Base-by-base conservation (phyloP, 2,797 vertebrate genomes). In the Anas bahamensis region DNA sequence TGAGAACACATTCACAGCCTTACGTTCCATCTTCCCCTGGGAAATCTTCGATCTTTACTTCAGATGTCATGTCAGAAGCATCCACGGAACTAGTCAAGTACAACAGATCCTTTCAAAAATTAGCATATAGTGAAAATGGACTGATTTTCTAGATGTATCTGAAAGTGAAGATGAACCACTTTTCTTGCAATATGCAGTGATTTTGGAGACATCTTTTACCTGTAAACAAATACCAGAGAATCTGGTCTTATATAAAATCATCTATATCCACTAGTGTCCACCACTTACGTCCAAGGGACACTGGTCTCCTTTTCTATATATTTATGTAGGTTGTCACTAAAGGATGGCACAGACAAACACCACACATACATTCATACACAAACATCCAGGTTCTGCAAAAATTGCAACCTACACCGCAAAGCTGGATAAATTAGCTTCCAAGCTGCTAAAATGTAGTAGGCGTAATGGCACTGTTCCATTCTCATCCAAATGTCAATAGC, bases 31-130 rank as follows among this genome's bases (percentile, higher is more conserved):
- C 52, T 76, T 70, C 93, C 78, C 90, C 37, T 55, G 84, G 81
- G 90, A 92, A 92, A 90, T 88, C 64, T 89, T 82, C 28, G 0
- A 72, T 95, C 95, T 81, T 88, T 80, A 70, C 82, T 81, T 95
- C 66, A 90, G 88, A 90, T 83, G 64, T 42, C 76, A 66, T 15
- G 41, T 60, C 80, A 88, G 77, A 89, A 66, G 79, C 89, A 71
- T 63, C 50, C 1, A 0, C 89, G 60, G 44, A 94, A 94, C 61
- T 48, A 86, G 79, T 75, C 82, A 95, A 92, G 70, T 92, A 90
- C 73, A 92, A 87, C 63, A 83, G 52, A 86, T 50, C 48, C 56
- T 68, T 68, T 2, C n/a, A n/a, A 60, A 94, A 94, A 74, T 19
- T 46, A 90, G n/a, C 3, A 0, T 7, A 0, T 5, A 80, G 28